Evolutionary conservation across 2,113 vertebrate species (phyloP).

Genomic region (Forbesichthys papilliferus): DNA sequence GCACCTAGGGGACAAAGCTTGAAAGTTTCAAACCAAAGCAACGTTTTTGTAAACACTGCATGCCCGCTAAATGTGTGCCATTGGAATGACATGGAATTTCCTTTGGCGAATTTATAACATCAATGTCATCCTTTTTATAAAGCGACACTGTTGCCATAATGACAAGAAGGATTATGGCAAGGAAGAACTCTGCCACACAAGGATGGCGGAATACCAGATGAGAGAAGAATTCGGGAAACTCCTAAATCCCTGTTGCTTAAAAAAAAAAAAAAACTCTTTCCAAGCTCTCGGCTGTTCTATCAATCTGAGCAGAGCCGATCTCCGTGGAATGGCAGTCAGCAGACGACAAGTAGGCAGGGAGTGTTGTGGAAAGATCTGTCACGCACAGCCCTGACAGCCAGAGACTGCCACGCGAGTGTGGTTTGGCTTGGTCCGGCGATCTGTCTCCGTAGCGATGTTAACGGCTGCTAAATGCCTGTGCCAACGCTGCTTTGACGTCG

Average conservation of each 20-base stretch:
- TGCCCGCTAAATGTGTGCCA: background rate
- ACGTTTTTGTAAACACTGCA: background rate
- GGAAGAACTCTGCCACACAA: background rate
- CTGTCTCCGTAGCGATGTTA: conserved; percentile 50
- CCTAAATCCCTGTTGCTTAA: conserved; percentile 4
- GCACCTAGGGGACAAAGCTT: background rate
- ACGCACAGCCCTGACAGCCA: conserved; percentile 48
- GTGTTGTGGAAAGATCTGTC: conserved; percentile 31
- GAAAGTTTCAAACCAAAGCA: background rate
- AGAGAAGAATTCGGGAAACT: conserved; percentile 3
- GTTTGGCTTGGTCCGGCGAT: conserved; percentile 40
- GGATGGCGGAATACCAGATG: background rate
- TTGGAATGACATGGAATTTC: no score
- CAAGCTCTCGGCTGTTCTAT: background rate
- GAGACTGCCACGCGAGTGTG: conserved; percentile 57
- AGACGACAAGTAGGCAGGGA: conserved; percentile 17
- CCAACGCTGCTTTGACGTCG: conserved; percentile 57
- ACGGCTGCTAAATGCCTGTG: conserved; percentile 43
- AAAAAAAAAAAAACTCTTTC: conserved; percentile 8
- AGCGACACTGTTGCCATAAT: background rate
- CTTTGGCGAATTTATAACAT: background rate
- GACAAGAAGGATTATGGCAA: background rate
- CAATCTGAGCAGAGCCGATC: conserved; percentile 15
- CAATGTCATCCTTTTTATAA: background rate
- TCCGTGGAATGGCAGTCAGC: conserved; percentile 9